Conservation (phyloP, 2,797 vertebrate species). For the Zenarchopterus dispar region DNA sequence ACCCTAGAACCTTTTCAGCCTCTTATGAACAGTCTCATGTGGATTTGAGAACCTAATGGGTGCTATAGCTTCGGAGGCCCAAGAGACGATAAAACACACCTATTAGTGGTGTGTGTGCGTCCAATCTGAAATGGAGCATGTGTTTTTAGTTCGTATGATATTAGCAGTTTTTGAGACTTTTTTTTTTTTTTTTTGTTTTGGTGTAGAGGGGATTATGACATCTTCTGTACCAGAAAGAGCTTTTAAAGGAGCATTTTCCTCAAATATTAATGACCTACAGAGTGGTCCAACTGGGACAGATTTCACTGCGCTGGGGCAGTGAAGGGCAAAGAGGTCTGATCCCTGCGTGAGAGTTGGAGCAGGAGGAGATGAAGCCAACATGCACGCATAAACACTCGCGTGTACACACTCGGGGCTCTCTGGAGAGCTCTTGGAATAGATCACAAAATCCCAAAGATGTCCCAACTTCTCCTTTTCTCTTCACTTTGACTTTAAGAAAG, state of each 20-base stretch:
- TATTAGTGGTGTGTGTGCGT: conserved; percentile 15
- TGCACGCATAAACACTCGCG: conserved; percentile 12
- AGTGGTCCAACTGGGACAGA: conserved; percentile 66
- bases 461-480: conserved; percentile 18
- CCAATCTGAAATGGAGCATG: conserved; percentile 13
- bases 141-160: conserved; percentile 23
- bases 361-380: conserved; percentile 38
- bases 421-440: conserved; percentile 51
- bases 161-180: conserved; percentile 36
- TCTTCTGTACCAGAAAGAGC: conserved; percentile 63
- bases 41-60: conserved; percentile 32
- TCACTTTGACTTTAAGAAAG: conserved; percentile 48
- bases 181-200: conserved; percentile 39
- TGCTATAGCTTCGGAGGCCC: neutral
- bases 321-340: conserved; percentile 67
- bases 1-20: conserved; percentile 6
- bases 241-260: conserved; percentile 73
- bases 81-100: neutral
- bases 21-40: neutral
- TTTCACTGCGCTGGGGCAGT: conserved; percentile 69
- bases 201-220: conserved; percentile 59
- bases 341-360: conserved; percentile 52
- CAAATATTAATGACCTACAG: conserved; percentile 75
- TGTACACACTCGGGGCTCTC: conserved; percentile 36
- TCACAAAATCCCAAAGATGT: conserved; percentile 46